Conservation (phyloP, 2,113 vertebrate genomes). For the Phrynosoma blainvillii region DNA sequence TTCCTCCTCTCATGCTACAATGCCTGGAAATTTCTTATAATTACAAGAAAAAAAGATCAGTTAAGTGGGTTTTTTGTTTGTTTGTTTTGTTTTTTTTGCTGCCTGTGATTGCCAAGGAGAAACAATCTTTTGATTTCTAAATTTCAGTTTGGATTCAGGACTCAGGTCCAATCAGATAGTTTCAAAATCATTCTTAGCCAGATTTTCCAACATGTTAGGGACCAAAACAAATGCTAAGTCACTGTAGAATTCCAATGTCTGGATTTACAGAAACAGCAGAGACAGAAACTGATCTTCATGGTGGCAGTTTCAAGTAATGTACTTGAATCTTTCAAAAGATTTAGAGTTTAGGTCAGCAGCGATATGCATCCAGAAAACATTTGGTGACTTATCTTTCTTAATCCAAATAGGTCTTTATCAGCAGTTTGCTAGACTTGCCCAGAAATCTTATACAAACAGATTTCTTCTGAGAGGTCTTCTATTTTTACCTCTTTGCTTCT, state of each 20-base stretch:
- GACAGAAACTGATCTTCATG: neutral
- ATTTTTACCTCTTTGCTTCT: slow-evolving; percentile 2
- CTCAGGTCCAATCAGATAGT: neutral
- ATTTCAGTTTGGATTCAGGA: neutral
- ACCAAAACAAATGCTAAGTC: neutral
- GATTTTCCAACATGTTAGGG: neutral
- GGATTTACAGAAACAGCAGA: neutral
- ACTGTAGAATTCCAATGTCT: neutral
- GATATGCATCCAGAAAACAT: neutral
- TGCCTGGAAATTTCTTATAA: neutral
- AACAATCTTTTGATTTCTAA: neutral
- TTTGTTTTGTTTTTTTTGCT: neutral
- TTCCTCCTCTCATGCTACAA: neutral
- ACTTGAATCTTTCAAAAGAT: neutral
- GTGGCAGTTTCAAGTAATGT: neutral
- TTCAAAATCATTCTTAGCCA: neutral
- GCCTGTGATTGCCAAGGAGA: neutral
- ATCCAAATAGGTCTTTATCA: neutral
- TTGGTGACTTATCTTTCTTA: neutral
- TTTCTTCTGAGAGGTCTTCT: neutral
- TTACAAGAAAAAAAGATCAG: neutral
- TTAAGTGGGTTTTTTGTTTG: neutral
- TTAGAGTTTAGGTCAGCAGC: neutral
- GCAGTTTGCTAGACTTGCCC: neutral
- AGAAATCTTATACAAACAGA: neutral